Evolutionary conservation across 2,888 invertebrate species (phyloP).

Genomic region (Augiades crinisus): DNA sequence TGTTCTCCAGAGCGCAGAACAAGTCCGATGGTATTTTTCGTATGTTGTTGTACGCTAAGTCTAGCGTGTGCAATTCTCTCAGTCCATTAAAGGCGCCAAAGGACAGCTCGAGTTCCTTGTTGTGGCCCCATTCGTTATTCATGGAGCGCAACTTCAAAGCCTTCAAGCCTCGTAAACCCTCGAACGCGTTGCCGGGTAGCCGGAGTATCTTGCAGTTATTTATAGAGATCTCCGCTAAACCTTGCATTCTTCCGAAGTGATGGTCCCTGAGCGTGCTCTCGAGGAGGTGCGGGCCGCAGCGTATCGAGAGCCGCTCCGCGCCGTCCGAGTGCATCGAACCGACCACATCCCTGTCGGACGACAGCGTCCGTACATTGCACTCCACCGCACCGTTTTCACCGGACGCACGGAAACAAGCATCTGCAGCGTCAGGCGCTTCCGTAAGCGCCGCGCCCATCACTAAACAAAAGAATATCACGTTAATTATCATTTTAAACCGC

Average conservation of each 20-base stretch:
- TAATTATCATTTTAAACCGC: conserved; percentile 76
- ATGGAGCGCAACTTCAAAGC: conserved; percentile 88
- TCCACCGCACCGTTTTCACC: conserved; percentile 63
- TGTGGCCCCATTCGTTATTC: conserved; percentile 89
- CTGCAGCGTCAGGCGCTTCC: conserved; percentile 73
- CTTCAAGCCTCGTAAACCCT: conserved; percentile 89
- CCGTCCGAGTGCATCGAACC: conserved; percentile 85
- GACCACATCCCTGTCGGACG: conserved; percentile 84
- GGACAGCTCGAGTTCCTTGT: conserved; percentile 87
- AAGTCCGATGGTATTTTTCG: conserved; percentile 88
- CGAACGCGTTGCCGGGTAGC: conserved; percentile 89
- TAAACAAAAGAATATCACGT: conserved; percentile 77
- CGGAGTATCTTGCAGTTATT: conserved; percentile 90
- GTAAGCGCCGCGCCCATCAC: conserved; percentile 78
- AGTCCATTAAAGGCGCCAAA: conserved; percentile 88
- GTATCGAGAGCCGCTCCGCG: conserved; percentile 87
- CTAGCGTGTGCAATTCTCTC: conserved; percentile 88
- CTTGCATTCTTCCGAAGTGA: conserved; percentile 87
- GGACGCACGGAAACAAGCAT: conserved; percentile 70
- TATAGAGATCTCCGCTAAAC: conserved; percentile 88
- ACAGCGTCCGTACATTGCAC: conserved; percentile 87
- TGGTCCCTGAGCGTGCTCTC: conserved; percentile 89
- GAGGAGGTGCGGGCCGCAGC: conserved; percentile 81
- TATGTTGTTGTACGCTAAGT: conserved; percentile 91
- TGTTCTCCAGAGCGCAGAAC: conserved; percentile 90